Percentiles rank a stretch among this genome's conserved stretches.
Conservation (phyloP, 2,888 invertebrate genomes). For the Amiota minor region DNA sequence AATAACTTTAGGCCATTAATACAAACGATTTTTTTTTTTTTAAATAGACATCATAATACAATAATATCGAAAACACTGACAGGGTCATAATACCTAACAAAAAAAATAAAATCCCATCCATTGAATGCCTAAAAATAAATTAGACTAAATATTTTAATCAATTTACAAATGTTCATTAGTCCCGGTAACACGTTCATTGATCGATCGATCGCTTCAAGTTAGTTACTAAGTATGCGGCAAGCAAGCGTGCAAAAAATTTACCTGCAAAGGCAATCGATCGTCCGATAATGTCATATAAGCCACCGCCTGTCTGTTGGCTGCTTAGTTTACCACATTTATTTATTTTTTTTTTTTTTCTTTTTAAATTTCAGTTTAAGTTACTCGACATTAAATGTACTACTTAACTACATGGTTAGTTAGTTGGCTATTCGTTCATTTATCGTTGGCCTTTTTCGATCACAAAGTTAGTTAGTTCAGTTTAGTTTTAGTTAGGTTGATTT, state of each 20-base stretch:
- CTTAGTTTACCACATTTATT: slow-evolving; percentile 38
- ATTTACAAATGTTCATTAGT: slow-evolving; percentile 58
- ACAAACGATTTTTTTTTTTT: no score
- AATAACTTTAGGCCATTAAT: no score
- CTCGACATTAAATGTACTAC: slow-evolving; percentile 36
- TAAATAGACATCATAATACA: no score
- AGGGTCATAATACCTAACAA: no score
- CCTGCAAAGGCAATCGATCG: slow-evolving; percentile 59
- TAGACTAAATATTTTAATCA: slow-evolving; percentile 23
- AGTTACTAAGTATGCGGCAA: slow-evolving; percentile 1
- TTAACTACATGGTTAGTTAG: slow-evolving; percentile 35
- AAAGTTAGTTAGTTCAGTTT: background rate
- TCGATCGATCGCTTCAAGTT: slow-evolving; percentile 42
- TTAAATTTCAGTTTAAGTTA: slow-evolving; percentile 2
- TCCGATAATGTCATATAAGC: slow-evolving; percentile 50
- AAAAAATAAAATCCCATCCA: no score
- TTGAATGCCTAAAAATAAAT: background rate
- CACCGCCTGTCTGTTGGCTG: background rate
- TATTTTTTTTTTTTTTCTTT: slow-evolving; percentile 5
- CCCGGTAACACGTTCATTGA: slow-evolving; percentile 58
- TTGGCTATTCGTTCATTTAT: background rate
- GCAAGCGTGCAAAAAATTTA: background rate
- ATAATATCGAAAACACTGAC: no score
- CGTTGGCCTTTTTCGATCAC: background rate
- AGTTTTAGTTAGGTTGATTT: background rate